Percentiles rank a stretch among this genome's conserved stretches.
These are phyloP conservation scores for Hofmannophila pseudospretella DNA, from an alignment of 2,888 invertebrate species.

Conservation along the genomic window DNA sequence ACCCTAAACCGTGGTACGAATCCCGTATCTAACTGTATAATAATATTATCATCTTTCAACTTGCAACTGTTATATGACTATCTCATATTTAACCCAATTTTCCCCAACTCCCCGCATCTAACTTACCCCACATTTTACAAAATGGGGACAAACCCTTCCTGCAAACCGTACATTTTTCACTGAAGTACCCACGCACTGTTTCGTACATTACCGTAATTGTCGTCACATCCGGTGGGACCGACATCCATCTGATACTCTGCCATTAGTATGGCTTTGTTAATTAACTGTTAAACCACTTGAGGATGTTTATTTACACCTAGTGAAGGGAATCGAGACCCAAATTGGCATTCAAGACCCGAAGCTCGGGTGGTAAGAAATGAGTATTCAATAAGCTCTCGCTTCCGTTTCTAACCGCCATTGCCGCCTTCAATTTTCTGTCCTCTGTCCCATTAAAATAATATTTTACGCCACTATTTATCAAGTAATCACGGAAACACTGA, in stretches of 20 bases:
- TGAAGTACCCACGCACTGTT: constrained; percentile 21
- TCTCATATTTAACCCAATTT: no score
- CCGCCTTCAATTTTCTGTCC: no score
- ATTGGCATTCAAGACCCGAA: constrained; percentile 9
- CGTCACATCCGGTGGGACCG: constrained; percentile 34
- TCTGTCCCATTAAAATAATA: no score
- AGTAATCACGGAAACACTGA: no score
- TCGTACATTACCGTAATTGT: constrained; percentile 54
- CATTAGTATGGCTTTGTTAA: constrained; percentile 6
- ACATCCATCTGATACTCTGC: background rate
- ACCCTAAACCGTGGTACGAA: no score
- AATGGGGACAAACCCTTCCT: constrained; percentile 12
- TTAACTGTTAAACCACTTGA: constrained; percentile 1
- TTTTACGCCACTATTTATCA: no score
- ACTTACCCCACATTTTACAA: constrained; percentile 8
- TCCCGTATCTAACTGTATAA: no score
- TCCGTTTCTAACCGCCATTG: no score
- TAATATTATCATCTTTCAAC: no score
- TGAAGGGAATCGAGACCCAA: constrained; percentile 8
- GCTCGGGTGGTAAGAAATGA: no score
- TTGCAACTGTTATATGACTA: no score
- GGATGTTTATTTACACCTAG: background rate
- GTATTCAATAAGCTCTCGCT: no score
- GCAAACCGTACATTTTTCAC: constrained; percentile 21
- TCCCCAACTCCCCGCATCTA: background rate